phyloP scores from a whole-genome alignment of 2,888 invertebrate species.

The Ophraella communa region DNA sequence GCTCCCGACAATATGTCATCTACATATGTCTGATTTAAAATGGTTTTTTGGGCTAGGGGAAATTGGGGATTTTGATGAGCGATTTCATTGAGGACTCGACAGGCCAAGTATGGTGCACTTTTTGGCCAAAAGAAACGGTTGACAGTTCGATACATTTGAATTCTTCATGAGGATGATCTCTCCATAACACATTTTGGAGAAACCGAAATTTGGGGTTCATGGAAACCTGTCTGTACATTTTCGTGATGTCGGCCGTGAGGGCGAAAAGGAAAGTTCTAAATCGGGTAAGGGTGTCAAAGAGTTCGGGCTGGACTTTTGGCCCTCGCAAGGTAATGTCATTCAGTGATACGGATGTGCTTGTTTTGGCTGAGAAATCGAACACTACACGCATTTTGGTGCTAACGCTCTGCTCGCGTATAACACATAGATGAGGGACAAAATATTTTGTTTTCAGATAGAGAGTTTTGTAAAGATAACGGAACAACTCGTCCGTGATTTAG shows the following conservation, averaged over 20 bases:
- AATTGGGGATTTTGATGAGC: not conserved
- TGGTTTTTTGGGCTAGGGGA: not conserved
- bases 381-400: conserved; percentile 29
- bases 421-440: not conserved
- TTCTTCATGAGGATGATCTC: not conserved
- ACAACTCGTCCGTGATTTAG: not conserved
- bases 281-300: conserved; percentile 8
- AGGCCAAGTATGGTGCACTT: not conserved
- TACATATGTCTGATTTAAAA: not conserved
- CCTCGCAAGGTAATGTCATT: conserved; percentile 20
- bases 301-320: conserved; percentile 13
- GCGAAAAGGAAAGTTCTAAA: not conserved
- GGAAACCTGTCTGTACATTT: not conserved
- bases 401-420: not conserved
- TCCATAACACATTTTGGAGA: too few relatives aligned
- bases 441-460: not conserved
- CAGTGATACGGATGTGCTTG: conserved; percentile 6
- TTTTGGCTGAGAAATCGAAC: conserved; percentile 20
- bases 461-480: not conserved
- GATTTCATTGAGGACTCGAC: not conserved
- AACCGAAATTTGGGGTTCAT: too few relatives aligned
- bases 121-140: not conserved
- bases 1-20: not conserved
- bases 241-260: not conserved
- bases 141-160: not conserved